A percentile compares a stretch with the other conserved stretches of the same genome.
phyloP scores from a whole-genome alignment of 2,113 vertebrate species.

The Microtus pennsylvanicus region DNA sequence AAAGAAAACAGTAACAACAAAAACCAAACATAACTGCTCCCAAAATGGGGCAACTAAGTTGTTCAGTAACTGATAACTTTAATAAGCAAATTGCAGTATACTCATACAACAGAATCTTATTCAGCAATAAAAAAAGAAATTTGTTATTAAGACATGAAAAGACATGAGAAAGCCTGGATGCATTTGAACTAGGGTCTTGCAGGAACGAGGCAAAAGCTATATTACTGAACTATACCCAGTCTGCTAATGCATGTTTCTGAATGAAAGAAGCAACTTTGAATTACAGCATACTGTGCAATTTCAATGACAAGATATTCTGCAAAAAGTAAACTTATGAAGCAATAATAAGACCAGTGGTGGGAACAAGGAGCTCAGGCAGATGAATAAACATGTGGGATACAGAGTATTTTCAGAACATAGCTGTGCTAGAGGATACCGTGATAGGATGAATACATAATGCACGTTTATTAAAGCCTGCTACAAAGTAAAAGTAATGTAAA shows the following conservation, averaged over 20 bases:
- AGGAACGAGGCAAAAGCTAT: background rate
- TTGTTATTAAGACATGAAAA: background rate
- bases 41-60: background rate
- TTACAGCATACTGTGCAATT: background rate
- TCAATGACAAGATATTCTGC: background rate
- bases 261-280: constrained; percentile 24
- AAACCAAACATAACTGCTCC: background rate
- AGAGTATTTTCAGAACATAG: background rate
- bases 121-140: background rate
- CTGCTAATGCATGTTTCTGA: background rate
- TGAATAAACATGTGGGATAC: background rate
- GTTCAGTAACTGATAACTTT: background rate
- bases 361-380: background rate
- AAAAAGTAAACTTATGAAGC: background rate
- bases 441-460: background rate
- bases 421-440: background rate
- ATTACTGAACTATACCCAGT: background rate
- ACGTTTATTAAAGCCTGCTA: constrained; percentile 5
- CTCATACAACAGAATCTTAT: background rate
- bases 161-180: background rate
- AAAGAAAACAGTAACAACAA: background rate
- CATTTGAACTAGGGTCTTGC: background rate
- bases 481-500: background rate
- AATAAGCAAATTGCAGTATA: background rate
- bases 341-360: background rate